Evolutionary conservation across 2,113 vertebrate genomes (phyloP).

Genomic region (Actinemys pallida): DNA sequence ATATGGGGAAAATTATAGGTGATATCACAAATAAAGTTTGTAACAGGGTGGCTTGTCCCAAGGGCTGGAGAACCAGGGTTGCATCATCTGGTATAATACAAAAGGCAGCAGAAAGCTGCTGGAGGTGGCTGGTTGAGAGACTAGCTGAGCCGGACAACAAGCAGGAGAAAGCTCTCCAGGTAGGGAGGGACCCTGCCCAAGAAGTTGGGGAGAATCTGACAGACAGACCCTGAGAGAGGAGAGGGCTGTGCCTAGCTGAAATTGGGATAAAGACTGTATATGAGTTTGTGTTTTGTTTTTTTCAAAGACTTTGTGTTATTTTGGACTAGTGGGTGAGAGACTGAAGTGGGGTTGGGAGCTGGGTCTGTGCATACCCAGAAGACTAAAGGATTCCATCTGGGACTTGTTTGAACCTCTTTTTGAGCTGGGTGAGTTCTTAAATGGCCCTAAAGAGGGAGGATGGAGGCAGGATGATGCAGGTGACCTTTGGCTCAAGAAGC

Average conservation of each 20-base stretch:
- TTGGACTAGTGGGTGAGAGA: neutral
- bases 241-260: neutral
- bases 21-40: neutral
- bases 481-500: neutral
- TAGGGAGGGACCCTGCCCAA: neutral
- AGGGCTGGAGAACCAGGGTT: neutral
- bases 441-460: neutral
- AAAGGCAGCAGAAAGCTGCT: neutral
- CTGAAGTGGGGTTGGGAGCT: neutral
- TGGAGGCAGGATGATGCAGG: neutral
- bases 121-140: neutral
- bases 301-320: neutral
- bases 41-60: neutral
- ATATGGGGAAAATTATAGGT: neutral
- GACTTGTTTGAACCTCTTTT: neutral
- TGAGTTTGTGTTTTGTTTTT: neutral
- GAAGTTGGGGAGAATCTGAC: neutral
- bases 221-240: neutral
- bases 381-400: neutral
- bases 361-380: neutral
- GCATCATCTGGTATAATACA: neutral
- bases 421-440: neutral
- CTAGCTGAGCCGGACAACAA: neutral
- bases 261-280: neutral
- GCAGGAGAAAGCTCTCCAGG: neutral